Percentiles rank a stretch among this genome's conserved stretches.
These are phyloP conservation scores for Eulemur albifrons DNA, from an alignment of 2,797 vertebrate genomes.

Conservation along the genomic window DNA sequence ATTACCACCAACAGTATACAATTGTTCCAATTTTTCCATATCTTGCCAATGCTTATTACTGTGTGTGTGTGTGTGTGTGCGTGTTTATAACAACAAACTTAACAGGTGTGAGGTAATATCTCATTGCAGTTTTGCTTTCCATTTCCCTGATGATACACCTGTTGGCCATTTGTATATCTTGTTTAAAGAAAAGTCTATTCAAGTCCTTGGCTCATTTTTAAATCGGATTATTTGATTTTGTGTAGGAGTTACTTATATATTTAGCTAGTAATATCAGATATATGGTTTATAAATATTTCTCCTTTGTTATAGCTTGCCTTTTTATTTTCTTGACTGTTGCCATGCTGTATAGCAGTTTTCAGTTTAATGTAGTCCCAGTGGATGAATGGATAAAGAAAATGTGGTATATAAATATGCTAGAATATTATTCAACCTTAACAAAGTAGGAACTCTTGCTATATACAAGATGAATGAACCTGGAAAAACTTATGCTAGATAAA, in stretches of 20 bases:
- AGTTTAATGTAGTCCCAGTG: background rate
- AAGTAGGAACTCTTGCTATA: background rate
- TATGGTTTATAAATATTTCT: background rate
- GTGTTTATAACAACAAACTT: background rate
- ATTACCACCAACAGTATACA: background rate
- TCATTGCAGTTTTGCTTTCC: background rate
- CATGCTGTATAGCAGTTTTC: background rate
- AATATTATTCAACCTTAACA: background rate
- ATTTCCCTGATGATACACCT: background rate
- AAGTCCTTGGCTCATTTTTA: background rate
- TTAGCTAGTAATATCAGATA: background rate
- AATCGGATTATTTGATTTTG: background rate
- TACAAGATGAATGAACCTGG: background rate
- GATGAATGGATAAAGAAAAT: background rate
- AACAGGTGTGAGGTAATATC: background rate
- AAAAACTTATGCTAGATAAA: background rate
- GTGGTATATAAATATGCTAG: background rate
- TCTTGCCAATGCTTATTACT: background rate
- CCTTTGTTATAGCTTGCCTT: background rate
- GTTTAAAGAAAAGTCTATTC: background rate
- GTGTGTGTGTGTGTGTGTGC: background rate
- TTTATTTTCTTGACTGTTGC: background rate
- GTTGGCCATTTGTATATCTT: background rate
- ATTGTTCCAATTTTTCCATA: background rate
- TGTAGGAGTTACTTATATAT: background rate